Conservation (phyloP, 2,797 vertebrate genomes). For the Anguilla megastoma region DNA sequence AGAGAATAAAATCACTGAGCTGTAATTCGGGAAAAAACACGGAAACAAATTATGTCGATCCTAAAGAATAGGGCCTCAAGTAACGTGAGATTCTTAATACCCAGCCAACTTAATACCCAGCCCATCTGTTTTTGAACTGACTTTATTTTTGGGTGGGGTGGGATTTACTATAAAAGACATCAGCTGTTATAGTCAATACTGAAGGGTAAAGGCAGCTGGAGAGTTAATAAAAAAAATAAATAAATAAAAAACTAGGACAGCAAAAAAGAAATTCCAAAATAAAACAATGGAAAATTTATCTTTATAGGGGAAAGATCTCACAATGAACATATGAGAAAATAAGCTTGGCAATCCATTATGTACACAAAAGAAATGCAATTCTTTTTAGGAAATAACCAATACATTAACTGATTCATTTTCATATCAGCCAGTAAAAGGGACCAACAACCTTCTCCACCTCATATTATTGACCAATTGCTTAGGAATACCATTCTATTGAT, state of each 20-base stretch:
- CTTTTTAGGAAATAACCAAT: not conserved
- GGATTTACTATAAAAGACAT: not conserved
- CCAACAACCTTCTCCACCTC: not conserved
- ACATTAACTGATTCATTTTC: not conserved
- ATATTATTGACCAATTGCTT: not conserved
- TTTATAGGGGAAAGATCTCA: slow-evolving; percentile 7
- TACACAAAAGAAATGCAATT: not conserved
- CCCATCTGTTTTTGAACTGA: not conserved
- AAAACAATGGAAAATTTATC: slow-evolving; percentile 2
- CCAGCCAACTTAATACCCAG: not conserved
- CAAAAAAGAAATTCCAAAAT: slow-evolving; percentile 1
- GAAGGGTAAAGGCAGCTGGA: not conserved
- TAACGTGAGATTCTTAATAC: not conserved
- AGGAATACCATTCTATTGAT: not conserved
- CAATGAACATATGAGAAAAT: not conserved
- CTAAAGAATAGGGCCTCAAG: not conserved
- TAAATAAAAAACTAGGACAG: not conserved
- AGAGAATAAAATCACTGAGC: not conserved
- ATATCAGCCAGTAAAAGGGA: not conserved
- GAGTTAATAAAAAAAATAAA: not conserved
- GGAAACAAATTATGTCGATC: not conserved
- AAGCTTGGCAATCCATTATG: not conserved
- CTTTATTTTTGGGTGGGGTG: slow-evolving; percentile 5
- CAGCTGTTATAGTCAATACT: not conserved
- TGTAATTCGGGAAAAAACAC: not conserved